A percentile compares a stretch with the other conserved stretches of the same genome.
These are phyloP conservation scores for Notothenia rossii DNA, from an alignment of 2,113 vertebrate genomes.

Conservation along the genomic window DNA sequence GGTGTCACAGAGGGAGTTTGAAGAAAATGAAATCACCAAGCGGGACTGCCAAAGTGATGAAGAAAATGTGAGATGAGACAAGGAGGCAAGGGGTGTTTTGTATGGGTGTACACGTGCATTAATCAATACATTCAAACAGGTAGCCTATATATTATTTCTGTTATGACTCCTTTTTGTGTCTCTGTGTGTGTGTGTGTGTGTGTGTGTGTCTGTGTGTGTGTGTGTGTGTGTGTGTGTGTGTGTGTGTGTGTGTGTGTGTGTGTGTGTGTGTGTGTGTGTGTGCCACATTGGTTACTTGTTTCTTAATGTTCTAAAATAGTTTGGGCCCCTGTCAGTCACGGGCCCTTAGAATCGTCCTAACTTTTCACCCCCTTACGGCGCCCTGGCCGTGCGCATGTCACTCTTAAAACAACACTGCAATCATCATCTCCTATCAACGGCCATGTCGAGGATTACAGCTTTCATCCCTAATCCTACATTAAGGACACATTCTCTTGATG, in stretches of 20 bases:
- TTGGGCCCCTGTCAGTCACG: no score
- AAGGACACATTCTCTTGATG: constrained; percentile 77
- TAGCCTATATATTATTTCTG: constrained; percentile 12
- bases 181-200: neutral
- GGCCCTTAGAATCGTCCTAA: no score
- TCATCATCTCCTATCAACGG: constrained; percentile 78
- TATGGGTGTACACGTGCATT: neutral
- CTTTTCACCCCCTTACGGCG: no score
- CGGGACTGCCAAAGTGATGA: constrained; percentile 21
- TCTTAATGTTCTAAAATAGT: no score
- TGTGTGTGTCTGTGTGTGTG: neutral
- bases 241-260: neutral
- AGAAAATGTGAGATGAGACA: constrained; percentile 33
- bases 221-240: neutral
- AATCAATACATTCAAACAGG: constrained; percentile 1
- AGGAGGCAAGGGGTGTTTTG: neutral
- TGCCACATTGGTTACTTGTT: no score
- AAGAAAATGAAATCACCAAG: constrained; percentile 42
- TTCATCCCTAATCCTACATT: constrained; percentile 84
- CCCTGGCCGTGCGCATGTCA: constrained; percentile 43
- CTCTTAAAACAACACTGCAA: constrained; percentile 74
- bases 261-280: no score
- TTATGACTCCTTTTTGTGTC: constrained; percentile 22
- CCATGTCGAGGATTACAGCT: constrained; percentile 82
- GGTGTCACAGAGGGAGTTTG: constrained; percentile 53